Evolutionary conservation across 2,797 vertebrate species (phyloP).

Genomic region (Stomatorhinus walkeri): DNA sequence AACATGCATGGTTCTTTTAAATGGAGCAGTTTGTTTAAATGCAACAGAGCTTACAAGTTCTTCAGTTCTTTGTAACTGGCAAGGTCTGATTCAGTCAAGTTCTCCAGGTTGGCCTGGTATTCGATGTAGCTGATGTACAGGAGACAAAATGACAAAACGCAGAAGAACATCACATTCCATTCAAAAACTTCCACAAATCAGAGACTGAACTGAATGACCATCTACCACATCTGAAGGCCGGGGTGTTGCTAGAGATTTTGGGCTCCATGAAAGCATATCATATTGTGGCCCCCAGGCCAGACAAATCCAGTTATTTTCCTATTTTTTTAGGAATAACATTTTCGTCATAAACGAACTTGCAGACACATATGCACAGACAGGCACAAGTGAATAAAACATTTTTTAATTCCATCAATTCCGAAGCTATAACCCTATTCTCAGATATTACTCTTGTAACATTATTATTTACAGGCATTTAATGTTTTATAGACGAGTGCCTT

Average conservation of each 20-base stretch:
- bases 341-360: not conserved
- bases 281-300: not conserved
- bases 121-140: not conserved
- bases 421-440: not conserved
- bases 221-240: not conserved
- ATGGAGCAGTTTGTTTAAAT: not conserved
- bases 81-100: constrained; percentile 14
- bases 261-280: not conserved
- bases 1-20: not conserved
- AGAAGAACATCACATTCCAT: not conserved
- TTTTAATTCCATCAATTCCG: not conserved
- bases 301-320: not conserved
- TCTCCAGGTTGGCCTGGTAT: constrained; percentile 8
- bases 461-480: not conserved
- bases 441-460: not conserved
- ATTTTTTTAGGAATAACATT: not conserved
- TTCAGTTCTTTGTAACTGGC: constrained; percentile 7
- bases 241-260: not conserved
- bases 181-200: not conserved
- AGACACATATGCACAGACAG: not conserved
- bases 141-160: not conserved
- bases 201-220: not conserved
- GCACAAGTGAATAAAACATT: not conserved
- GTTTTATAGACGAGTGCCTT: not conserved
- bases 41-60: constrained; percentile 1